Evolutionary conservation across 2,888 invertebrate species (phyloP).

Genomic region (Oconnorella tubifera): DNA sequence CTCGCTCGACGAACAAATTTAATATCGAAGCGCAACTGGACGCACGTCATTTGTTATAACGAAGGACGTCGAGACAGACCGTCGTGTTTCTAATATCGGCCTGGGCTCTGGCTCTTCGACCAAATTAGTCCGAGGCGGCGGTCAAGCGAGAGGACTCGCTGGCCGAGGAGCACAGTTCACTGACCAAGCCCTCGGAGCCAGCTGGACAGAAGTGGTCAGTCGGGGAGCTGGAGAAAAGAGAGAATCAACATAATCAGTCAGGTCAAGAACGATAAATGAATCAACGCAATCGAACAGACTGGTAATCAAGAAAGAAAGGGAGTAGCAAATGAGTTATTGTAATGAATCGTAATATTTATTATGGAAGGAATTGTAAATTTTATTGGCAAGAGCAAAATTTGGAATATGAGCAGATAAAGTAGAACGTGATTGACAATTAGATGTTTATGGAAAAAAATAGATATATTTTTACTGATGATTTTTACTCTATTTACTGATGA

Average conservation of each 20-base stretch:
- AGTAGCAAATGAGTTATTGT: too few species aligned
- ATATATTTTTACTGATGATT: too few species aligned
- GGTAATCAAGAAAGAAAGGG: too few species aligned
- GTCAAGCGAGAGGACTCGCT: background rate
- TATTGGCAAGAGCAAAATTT: too few species aligned
- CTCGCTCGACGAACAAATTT: constrained; percentile 19
- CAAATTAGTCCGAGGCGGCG: constrained; percentile 4
- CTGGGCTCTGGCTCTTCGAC: background rate
- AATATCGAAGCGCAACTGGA: constrained; percentile 12
- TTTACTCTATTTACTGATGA: too few species aligned
- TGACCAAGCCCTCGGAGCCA: background rate
- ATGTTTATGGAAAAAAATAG: too few species aligned
- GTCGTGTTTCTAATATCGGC: background rate
- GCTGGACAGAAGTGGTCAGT: background rate
- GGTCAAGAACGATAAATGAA: background rate
- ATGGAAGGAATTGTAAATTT: too few species aligned
- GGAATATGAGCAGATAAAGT: too few species aligned
- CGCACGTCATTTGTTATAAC: constrained; percentile 11
- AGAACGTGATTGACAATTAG: too few species aligned
- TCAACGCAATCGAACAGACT: background rate
- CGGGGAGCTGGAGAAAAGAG: background rate
- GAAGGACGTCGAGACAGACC: background rate
- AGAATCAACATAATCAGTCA: too few species aligned
- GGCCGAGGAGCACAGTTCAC: constrained; percentile 1
- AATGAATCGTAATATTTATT: too few species aligned